These are phyloP conservation scores for Colletes gigas DNA, from an alignment of 1,140 invertebrate genomes.

Conservation along the genomic window DNA sequence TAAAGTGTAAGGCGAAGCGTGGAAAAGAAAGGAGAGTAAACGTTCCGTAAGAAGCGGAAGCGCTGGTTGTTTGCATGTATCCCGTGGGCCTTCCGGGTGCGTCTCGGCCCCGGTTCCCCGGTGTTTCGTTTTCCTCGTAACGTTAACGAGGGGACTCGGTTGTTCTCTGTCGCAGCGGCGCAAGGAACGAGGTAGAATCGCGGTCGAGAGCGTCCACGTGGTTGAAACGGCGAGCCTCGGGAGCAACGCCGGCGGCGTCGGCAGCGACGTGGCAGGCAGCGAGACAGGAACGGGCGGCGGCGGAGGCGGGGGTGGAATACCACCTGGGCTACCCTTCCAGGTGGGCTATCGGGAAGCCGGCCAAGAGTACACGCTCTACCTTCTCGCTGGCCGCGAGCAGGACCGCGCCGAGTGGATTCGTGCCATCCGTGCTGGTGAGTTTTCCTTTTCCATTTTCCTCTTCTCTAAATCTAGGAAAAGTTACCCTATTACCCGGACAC, in stretches of 20 bases:
- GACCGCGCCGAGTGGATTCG: constrained; percentile 90
- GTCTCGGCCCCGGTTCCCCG: neutral
- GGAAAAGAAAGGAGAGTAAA: neutral
- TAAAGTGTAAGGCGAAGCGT: no score
- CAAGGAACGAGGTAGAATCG: constrained; percentile 90
- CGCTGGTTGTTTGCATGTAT: neutral
- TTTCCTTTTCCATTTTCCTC: neutral
- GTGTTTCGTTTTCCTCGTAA: neutral
- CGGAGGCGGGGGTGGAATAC: constrained; percentile 71
- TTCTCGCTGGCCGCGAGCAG: constrained; percentile 86
- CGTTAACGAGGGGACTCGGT: constrained; percentile 10
- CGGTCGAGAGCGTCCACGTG: constrained; percentile 86
- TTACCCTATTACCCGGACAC: no score
- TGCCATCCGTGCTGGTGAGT: constrained; percentile 87
- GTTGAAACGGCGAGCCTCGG: constrained; percentile 87
- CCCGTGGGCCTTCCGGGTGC: neutral
- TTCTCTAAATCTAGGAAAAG: no score
- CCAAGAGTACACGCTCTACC: constrained; percentile 89
- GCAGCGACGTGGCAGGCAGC: constrained; percentile 67
- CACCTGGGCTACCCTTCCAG: constrained; percentile 84
- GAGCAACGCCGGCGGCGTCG: constrained; percentile 73
- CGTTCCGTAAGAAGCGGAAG: neutral
- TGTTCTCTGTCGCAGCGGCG: constrained; percentile 83
- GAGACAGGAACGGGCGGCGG: constrained; percentile 68
- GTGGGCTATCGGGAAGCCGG: constrained; percentile 88